Evolutionary conservation across 1,140 invertebrate genomes (phyloP).

Genomic region (Conus ventricosus): DNA sequence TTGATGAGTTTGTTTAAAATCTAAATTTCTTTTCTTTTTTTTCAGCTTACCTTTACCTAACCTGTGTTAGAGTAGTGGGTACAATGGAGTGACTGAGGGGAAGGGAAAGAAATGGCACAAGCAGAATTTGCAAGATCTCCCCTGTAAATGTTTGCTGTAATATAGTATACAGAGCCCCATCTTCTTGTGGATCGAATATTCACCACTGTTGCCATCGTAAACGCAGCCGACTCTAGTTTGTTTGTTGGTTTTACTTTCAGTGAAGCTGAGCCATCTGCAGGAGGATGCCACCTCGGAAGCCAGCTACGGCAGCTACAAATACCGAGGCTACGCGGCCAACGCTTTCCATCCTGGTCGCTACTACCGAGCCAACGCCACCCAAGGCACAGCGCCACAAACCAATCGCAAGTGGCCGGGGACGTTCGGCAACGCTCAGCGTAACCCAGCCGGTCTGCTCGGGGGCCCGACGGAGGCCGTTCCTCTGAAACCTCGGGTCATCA

Average conservation of each 20-base stretch:
- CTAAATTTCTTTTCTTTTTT: too few relatives aligned
- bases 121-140: too few relatives aligned
- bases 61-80: too few relatives aligned
- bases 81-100: too few relatives aligned
- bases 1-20: too few relatives aligned
- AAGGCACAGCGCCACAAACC: slow-evolving; percentile 25
- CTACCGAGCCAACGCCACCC: slow-evolving; percentile 46
- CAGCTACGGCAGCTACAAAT: slow-evolving; percentile 41
- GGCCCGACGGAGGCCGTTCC: slow-evolving; percentile 47
- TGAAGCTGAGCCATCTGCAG: neutral
- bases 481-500: slow-evolving; percentile 71
- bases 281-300: slow-evolving; percentile 29
- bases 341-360: slow-evolving; percentile 68
- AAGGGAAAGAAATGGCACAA: too few relatives aligned
- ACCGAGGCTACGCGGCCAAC: slow-evolving; percentile 49
- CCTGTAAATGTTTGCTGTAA: too few relatives aligned
- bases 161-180: too few relatives aligned
- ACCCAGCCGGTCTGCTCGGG: slow-evolving; percentile 30
- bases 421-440: slow-evolving; percentile 48
- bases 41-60: too few relatives aligned
- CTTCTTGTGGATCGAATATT: too few relatives aligned
- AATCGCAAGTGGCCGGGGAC: slow-evolving; percentile 54
- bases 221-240: too few relatives aligned
- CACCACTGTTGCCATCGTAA: too few relatives aligned
- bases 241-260: neutral